A percentile compares a stretch with the other conserved stretches of the same genome.
These are phyloP conservation scores for Parasteatoda tepidariorum DNA, from an alignment of 1,140 invertebrate genomes.

Conservation along the genomic window DNA sequence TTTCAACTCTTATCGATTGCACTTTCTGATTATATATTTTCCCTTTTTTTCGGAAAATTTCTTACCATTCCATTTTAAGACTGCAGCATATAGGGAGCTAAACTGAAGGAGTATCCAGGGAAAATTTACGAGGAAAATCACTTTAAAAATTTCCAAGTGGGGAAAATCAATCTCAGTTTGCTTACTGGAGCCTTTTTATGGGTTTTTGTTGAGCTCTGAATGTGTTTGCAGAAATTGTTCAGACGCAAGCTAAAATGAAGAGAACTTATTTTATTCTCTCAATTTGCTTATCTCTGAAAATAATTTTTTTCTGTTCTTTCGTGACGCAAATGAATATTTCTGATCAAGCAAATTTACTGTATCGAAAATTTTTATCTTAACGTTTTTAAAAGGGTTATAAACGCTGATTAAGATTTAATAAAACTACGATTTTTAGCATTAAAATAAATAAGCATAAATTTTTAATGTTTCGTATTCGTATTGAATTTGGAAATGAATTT, in stretches of 20 bases:
- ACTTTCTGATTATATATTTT: constrained; percentile 28
- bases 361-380: no score
- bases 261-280: no score
- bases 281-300: no score
- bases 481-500: no score
- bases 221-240: neutral
- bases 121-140: constrained; percentile 21
- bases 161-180: constrained; percentile 25
- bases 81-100: neutral
- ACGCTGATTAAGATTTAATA: no score
- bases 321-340: no score
- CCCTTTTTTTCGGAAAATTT: neutral
- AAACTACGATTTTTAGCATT: no score
- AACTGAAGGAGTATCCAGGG: neutral
- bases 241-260: neutral
- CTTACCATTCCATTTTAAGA: constrained; percentile 10
- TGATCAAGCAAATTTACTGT: no score
- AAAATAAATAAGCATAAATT: no score
- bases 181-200: neutral
- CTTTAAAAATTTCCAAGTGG: neutral
- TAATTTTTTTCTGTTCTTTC: no score
- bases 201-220: neutral
- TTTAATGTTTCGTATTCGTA: no score
- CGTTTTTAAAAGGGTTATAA: no score
- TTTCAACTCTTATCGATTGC: neutral